A percentile compares a stretch with the other conserved stretches of the same genome.
phyloP scores from a whole-genome alignment of 2,888 invertebrate genomes.

The Mimachlamys varia region DNA sequence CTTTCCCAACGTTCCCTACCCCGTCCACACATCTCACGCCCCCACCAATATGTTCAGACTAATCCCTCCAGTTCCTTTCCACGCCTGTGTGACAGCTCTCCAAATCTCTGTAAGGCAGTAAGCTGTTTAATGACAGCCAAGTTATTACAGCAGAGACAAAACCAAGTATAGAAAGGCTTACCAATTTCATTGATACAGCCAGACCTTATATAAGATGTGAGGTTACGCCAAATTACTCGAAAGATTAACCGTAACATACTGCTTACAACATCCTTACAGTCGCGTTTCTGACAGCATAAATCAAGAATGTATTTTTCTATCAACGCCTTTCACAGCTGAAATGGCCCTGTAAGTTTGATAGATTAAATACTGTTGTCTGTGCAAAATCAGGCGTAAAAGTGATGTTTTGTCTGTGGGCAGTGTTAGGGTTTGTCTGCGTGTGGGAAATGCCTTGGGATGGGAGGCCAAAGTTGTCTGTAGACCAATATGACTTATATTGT shows the following conservation, averaged over 20 bases:
- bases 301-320: not conserved
- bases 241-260: not conserved
- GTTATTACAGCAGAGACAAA: conserved; percentile 13
- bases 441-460: not conserved
- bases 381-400: not conserved
- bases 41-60: not conserved
- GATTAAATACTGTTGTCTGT: not conserved
- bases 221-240: not conserved
- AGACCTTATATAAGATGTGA: not conserved
- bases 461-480: not conserved
- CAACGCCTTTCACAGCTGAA: conserved; percentile 2
- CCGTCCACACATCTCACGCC: not conserved
- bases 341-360: not conserved
- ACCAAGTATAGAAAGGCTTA: not conserved
- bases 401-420: not conserved
- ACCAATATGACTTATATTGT: not conserved
- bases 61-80: not conserved
- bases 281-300: not conserved
- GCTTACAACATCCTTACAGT: not conserved
- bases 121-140: not conserved
- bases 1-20: not conserved
- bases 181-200: not conserved
- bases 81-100: not conserved
- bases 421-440: not conserved
- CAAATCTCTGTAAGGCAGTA: not conserved